phyloP scores from a whole-genome alignment of 2,888 invertebrate species.

The Diadromus collaris region DNA sequence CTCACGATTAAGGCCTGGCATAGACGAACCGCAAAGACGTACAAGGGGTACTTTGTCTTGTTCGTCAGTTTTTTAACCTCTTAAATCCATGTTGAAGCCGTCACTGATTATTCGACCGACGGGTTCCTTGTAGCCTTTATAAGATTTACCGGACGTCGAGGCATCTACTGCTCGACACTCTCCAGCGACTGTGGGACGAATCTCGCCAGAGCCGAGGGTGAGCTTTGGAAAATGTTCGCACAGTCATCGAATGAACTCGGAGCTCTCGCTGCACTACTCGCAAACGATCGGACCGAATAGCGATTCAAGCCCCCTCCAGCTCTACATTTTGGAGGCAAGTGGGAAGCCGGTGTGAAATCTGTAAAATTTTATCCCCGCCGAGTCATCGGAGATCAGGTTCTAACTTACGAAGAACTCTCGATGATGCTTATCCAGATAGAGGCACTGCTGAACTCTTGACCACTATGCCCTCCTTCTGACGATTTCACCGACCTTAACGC shows the following conservation, averaged over 20 bases:
- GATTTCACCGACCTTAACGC: constrained; percentile 48
- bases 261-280: constrained; percentile 30
- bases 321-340: constrained; percentile 70
- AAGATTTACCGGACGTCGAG: constrained; percentile 33
- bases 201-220: constrained; percentile 28
- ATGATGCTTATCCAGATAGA: constrained; percentile 67
- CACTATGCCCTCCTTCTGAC: constrained; percentile 59
- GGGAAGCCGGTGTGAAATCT: constrained; percentile 69
- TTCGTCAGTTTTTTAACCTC: constrained; percentile 54
- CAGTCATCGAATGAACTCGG: not conserved
- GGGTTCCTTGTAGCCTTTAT: constrained; percentile 58
- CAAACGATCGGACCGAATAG: constrained; percentile 63
- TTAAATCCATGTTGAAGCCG: constrained; percentile 60
- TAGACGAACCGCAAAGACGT: constrained; percentile 32
- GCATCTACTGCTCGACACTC: constrained; percentile 28
- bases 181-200: constrained; percentile 47
- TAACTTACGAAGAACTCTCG: constrained; percentile 68
- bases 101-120: constrained; percentile 53
- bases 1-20: constrained; percentile 33
- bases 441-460: constrained; percentile 68
- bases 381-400: constrained; percentile 56
- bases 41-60: constrained; percentile 59
- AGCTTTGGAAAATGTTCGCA: constrained; percentile 25
- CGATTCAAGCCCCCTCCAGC: constrained; percentile 67
- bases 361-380: constrained; percentile 66